Evolutionary conservation across 2,888 invertebrate species (phyloP).

Genomic region (Frankliniella fusca): DNA sequence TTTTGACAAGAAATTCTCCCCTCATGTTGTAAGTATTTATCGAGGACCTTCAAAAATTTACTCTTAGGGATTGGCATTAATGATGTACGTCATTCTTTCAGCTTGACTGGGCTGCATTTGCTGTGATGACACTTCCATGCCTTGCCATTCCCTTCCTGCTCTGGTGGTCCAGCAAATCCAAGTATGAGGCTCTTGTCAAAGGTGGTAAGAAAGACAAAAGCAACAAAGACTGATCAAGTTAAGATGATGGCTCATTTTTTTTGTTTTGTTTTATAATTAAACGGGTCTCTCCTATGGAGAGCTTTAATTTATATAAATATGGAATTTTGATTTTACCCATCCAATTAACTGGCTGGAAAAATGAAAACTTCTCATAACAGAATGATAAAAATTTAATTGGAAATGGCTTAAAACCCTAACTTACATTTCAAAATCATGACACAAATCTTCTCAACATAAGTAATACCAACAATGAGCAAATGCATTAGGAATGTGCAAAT

Average conservation of each 20-base stretch:
- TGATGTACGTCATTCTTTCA: constrained; percentile 43
- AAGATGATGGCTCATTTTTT: background rate
- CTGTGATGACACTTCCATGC: constrained; percentile 93
- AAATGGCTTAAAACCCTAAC: background rate
- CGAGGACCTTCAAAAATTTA: background rate
- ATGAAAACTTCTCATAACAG: background rate
- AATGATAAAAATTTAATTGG: background rate
- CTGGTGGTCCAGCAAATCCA: constrained; percentile 92
- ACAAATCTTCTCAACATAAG: too few relatives aligned
- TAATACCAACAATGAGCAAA: background rate
- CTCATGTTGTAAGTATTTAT: constrained; percentile 68
- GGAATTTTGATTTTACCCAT: background rate
- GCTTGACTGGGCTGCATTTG: constrained; percentile 94
- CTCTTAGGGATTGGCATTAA: background rate
- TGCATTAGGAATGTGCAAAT: background rate
- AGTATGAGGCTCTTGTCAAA: constrained; percentile 79
- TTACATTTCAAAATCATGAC: background rate
- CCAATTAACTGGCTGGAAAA: background rate
- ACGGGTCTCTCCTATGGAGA: constrained; percentile 20
- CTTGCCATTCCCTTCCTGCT: constrained; percentile 88
- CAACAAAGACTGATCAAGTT: constrained; percentile 31
- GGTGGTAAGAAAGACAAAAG: constrained; percentile 56
- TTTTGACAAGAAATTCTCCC: constrained; percentile 94
- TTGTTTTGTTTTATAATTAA: constrained; percentile 16
- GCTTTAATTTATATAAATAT: background rate